phyloP scores from a whole-genome alignment of 2,797 vertebrate species.

The Channallabes apus region DNA sequence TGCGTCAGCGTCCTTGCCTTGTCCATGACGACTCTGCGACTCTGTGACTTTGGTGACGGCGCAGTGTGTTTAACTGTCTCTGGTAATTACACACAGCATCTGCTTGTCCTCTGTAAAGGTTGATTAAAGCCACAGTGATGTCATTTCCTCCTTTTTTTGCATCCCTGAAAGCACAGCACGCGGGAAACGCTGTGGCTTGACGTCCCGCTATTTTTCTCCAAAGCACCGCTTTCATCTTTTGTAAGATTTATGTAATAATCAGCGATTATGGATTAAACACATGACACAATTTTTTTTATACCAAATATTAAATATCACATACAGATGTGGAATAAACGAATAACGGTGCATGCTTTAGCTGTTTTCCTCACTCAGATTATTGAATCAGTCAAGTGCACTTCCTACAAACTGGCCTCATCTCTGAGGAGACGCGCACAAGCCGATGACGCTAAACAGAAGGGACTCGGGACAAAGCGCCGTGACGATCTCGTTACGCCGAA shows the following conservation, averaged over 20 bases:
- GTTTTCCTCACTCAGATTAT: neutral
- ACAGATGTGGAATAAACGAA: neutral
- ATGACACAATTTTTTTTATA: neutral
- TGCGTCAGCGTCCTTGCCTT: slow-evolving; percentile 28
- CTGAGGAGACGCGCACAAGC: neutral
- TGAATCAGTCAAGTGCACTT: slow-evolving; percentile 1
- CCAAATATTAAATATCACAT: too few species aligned
- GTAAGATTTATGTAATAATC: neutral
- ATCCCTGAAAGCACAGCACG: slow-evolving; percentile 55
- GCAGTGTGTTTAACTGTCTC: slow-evolving; percentile 39
- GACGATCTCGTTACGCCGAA: slow-evolving; percentile 58
- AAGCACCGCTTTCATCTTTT: slow-evolving; percentile 55
- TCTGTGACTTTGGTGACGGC: slow-evolving; percentile 11
- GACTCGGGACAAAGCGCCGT: slow-evolving; percentile 9
- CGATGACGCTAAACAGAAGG: slow-evolving; percentile 36
- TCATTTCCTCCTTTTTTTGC: slow-evolving; percentile 59
- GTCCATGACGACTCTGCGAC: neutral
- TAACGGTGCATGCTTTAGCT: neutral
- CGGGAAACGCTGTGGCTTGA: slow-evolving; percentile 42
- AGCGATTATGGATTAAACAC: neutral
- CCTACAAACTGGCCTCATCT: neutral
- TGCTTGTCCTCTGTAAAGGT: slow-evolving; percentile 55
- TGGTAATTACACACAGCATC: slow-evolving; percentile 49
- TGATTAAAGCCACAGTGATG: slow-evolving; percentile 59
- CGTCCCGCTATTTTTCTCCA: slow-evolving; percentile 47